phyloP scores from a whole-genome alignment of 2,113 vertebrate genomes.

The Xiphias gladius region DNA sequence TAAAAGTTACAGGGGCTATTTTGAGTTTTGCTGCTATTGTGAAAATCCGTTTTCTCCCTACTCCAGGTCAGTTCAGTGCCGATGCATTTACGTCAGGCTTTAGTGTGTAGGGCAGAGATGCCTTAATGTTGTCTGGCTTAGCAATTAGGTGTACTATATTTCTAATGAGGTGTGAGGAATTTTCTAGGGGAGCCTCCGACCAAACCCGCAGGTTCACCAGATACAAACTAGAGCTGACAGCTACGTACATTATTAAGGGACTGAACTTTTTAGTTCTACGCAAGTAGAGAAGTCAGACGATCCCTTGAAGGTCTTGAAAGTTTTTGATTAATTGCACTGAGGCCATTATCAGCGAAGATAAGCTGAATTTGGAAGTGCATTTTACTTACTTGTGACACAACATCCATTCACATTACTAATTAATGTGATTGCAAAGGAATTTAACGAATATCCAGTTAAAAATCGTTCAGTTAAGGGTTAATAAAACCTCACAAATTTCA shows the following conservation, averaged over 20 bases:
- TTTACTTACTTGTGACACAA: neutral
- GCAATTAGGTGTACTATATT: slow-evolving; percentile 5
- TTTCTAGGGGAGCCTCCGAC: slow-evolving; percentile 21
- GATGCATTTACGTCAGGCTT: neutral
- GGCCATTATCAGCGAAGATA: neutral
- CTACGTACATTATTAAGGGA: neutral
- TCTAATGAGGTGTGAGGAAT: slow-evolving; percentile 54
- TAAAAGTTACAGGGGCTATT: neutral
- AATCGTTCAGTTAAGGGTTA: neutral
- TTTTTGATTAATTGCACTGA: neutral
- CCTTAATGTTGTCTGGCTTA: slow-evolving; percentile 10
- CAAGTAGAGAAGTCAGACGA: neutral
- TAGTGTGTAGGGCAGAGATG: neutral
- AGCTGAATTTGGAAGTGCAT: neutral
- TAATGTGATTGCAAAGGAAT: neutral
- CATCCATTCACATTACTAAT: neutral
- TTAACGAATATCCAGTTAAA: neutral
- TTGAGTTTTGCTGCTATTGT: neutral
- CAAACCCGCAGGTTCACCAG: slow-evolving; percentile 14
- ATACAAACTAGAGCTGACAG: neutral
- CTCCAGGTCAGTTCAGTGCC: neutral
- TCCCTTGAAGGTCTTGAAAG: neutral
- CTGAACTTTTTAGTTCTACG: neutral
- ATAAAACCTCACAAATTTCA: neutral
- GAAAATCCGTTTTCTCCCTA: neutral